A percentile compares a stretch with the other conserved stretches of the same genome.
phyloP scores from a whole-genome alignment of 92 coral and sea anemone genomes.

The Phenganax subtilis region DNA sequence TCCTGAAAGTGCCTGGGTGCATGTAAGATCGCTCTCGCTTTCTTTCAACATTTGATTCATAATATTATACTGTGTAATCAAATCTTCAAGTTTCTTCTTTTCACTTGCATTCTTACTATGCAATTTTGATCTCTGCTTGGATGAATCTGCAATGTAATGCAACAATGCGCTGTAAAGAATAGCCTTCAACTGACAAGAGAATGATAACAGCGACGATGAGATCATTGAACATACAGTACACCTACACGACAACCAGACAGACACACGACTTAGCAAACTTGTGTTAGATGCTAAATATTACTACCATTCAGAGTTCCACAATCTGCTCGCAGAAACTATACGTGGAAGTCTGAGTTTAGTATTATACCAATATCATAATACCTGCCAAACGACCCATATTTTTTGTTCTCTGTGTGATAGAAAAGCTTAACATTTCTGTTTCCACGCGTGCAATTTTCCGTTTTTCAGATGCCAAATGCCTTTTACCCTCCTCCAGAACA shows the following conservation, averaged over 20 bases:
- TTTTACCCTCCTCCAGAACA: slow-evolving; percentile 20
- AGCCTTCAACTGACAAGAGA: too few relatives aligned
- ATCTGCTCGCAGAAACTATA: too few relatives aligned
- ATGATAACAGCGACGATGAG: too few relatives aligned
- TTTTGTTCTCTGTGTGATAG: slow-evolving; percentile 14
- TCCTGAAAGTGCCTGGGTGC: slow-evolving; percentile 15
- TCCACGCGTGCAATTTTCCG: background rate
- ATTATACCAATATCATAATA: background rate
- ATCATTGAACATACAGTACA: background rate
- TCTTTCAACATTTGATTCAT: slow-evolving; percentile 18
- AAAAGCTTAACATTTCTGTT: slow-evolving; percentile 24
- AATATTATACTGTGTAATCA: slow-evolving; percentile 17
- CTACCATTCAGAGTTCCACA: too few relatives aligned
- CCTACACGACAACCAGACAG: background rate
- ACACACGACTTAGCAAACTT: too few relatives aligned
- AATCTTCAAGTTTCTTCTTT: slow-evolving; percentile 30
- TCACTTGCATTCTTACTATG: slow-evolving; percentile 28
- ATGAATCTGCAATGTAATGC: slow-evolving; percentile 20
- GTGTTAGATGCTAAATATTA: too few relatives aligned
- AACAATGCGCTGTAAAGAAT: background rate
- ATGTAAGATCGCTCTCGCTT: slow-evolving; percentile 6
- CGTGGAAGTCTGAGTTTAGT: too few relatives aligned
- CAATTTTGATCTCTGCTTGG: slow-evolving; percentile 35
- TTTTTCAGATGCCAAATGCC: slow-evolving; percentile 5
- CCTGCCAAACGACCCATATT: slow-evolving; percentile 23